phyloP scores from a whole-genome alignment of 2,113 vertebrate species.

The Phycodurus eques region DNA sequence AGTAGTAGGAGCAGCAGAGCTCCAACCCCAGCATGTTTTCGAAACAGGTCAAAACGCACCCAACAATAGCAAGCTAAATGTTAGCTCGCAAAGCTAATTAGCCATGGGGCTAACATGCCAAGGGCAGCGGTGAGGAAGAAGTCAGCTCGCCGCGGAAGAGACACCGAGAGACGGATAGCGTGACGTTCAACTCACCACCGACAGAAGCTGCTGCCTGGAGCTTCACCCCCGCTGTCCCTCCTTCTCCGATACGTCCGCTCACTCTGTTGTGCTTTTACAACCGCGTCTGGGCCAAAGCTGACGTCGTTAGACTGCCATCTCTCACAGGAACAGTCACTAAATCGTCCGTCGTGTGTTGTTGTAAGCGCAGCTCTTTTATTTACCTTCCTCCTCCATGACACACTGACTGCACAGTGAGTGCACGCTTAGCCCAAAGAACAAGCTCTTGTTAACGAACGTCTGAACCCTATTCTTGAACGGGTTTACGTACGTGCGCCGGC shows the following conservation, averaged over 20 bases:
- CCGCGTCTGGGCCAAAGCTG: not conserved
- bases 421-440: not conserved
- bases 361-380: conserved; percentile 42
- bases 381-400: conserved; percentile 70
- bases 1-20: not conserved
- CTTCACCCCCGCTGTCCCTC: conserved; percentile 30
- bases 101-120: conserved; percentile 22
- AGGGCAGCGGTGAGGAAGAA: conserved; percentile 20
- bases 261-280: not conserved
- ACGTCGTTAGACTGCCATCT: conserved; percentile 2
- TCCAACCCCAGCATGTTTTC: not conserved
- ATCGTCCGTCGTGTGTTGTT: conserved; percentile 1
- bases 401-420: conserved; percentile 24
- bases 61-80: not conserved
- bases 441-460: conserved; percentile 2
- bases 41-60: not conserved
- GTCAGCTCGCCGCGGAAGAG: conserved; percentile 6
- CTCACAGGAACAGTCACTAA: conserved; percentile 7
- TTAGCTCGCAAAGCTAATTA: not conserved
- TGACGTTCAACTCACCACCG: conserved; percentile 59
- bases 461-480: conserved; percentile 49
- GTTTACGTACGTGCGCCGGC: conserved; percentile 25
- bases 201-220: conserved; percentile 41
- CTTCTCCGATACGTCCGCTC: conserved; percentile 19
- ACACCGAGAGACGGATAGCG: conserved; percentile 34